Percentiles rank a stretch among this genome's conserved stretches.
Conservation (phyloP, 2,113 vertebrate genomes). For the Pelusios castaneus region DNA sequence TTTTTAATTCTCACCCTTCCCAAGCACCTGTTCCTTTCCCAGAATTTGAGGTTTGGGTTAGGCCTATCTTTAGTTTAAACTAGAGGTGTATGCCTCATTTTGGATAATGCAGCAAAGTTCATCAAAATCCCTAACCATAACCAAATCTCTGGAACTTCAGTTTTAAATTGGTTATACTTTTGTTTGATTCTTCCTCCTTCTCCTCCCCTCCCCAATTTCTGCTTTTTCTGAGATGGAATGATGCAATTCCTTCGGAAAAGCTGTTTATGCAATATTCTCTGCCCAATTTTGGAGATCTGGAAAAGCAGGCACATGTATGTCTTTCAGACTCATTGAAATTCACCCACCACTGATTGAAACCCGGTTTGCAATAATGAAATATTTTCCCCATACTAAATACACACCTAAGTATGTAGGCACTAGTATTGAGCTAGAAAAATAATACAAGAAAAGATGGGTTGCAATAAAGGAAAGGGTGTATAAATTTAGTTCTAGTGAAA, state of each 20-base stretch:
- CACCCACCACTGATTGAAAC: background rate
- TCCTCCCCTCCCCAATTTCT: background rate
- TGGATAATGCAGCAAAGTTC: background rate
- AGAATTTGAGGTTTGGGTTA: background rate
- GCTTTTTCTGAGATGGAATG: background rate
- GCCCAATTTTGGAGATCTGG: background rate
- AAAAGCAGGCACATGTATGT: background rate
- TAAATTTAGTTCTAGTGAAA: slow-evolving; percentile 27
- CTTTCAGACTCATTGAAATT: background rate
- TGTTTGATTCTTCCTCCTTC: background rate
- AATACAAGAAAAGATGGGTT: slow-evolving; percentile 5
- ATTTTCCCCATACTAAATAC: background rate
- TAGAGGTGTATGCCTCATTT: background rate
- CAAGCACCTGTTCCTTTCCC: background rate
- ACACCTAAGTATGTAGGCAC: slow-evolving; percentile 3
- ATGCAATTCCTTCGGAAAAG: slow-evolving; percentile 15
- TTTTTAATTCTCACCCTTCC: background rate
- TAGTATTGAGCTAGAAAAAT: background rate
- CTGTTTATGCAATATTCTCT: background rate
- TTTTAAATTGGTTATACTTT: background rate
- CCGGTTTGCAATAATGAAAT: background rate
- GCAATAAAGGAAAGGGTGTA: slow-evolving; percentile 10
- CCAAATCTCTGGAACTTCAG: background rate
- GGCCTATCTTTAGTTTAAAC: background rate
- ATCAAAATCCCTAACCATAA: slow-evolving; percentile 12